Evolutionary conservation across 2,113 vertebrate genomes (phyloP), one percentile per base, ranked within the genome.

Genomic region (Perca schrenkii): DNA sequence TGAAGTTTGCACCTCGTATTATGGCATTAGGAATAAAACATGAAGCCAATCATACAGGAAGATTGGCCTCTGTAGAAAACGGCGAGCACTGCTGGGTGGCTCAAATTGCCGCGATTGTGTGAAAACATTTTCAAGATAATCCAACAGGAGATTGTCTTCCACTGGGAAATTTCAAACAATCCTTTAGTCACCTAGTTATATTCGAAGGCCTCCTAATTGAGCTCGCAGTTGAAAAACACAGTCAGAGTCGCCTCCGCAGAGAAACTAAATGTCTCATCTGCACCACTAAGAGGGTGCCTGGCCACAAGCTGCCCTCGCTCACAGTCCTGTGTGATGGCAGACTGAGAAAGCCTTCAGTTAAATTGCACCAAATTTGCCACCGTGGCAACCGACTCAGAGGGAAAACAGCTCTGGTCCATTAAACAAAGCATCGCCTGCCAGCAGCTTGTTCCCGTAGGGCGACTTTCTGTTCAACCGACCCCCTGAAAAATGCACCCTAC

Each of bases 341-440:
- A 36, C 78, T 31, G 65, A 79, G 34, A 14, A 31, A 63, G 14
- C 74, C 64, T 8, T n/a, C 46, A 28, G 79, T 19, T 57, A 57
- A 80, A 87, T 43, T 73, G 67, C 61, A 73, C 56, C 50, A 19
- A 86, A 77, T 85, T 60, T 80, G 19, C 77, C 76, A 80, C 43
- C 1, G 31, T 77, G 40, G 53, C 50, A 47, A 47, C 54, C 5
- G 14, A 49, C 73, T 62, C 46, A 11, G 25, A 82, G 53, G 53
- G 31, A 56, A 65, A 80, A 62, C 64, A 56, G 75, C 61, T 65
- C 28, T 5, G 74, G 16, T 52, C 73, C 82, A 67, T 85, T 79
- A 79, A 66, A 34, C 78, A 28, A 70, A 25, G 63, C 62, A 49
- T 15, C 1, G 46, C 50, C 66, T 56, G 69, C 52, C 36, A 56